Percentiles rank a stretch among this genome's conserved stretches.
Evolutionary conservation across 2,888 invertebrate genomes (phyloP).

Genomic region (Amphiduros pacificus): DNA sequence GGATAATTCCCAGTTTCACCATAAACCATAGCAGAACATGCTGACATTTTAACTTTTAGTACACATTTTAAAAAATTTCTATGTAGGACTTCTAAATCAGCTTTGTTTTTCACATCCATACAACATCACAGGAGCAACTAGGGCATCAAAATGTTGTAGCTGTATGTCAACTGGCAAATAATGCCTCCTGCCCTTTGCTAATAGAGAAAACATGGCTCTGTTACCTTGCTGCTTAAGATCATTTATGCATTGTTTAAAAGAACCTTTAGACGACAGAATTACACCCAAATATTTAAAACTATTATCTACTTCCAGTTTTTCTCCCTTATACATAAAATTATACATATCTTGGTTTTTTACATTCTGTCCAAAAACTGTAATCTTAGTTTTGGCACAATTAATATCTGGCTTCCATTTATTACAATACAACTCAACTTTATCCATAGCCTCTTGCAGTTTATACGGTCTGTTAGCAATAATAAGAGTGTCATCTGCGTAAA

Average conservation of each 20-base stretch:
- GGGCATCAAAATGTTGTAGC: background rate
- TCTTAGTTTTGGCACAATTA: conserved; percentile 4
- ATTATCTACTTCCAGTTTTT: background rate
- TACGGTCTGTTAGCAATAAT: background rate
- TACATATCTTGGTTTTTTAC: background rate
- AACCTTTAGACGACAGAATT: background rate
- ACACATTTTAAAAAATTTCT: background rate
- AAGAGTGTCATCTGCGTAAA: conserved; percentile 8
- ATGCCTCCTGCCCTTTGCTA: background rate
- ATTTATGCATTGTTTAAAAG: background rate
- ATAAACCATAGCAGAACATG: conserved; percentile 1
- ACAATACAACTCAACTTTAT: background rate
- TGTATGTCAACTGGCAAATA: background rate
- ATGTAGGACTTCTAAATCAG: too few species aligned
- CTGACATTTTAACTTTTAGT: background rate
- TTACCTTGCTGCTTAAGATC: background rate
- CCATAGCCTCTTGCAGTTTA: background rate
- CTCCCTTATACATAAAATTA: background rate
- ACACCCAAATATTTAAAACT: conserved; percentile 6
- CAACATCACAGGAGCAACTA: background rate
- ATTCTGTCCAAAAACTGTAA: conserved; percentile 1
- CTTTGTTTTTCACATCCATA: conserved; percentile 8
- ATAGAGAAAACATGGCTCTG: background rate
- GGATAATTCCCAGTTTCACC: conserved; percentile 1
- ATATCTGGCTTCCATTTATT: background rate